Evolutionary conservation across 2,113 vertebrate species (phyloP), one percentile per base, ranked within the genome.

Genomic region (Hiodon alosoides): DNA sequence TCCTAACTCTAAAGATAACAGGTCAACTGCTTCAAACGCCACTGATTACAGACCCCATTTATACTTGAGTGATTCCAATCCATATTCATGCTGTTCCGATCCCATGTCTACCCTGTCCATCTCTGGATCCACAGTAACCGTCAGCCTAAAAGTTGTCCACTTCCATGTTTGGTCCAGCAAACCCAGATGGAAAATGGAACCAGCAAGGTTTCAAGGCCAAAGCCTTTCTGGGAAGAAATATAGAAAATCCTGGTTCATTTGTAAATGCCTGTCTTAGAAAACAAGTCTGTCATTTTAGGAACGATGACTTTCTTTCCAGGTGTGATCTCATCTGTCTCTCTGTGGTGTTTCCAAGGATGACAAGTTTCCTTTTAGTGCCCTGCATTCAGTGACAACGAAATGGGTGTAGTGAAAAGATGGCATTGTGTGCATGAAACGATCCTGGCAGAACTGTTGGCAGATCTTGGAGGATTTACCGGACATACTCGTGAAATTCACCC

Each of bases 381-480:
- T 31, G n/a, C 3, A 31, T 58, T 55, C 53, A 13, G 17, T 71
- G 69, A 71, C 69, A 58, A 17, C 4, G 4, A 3, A 71, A 79
- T 79, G 78, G 67, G 70, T 76, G 69, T 31, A 2, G 31, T 17
- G 72, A 83, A 85, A 80, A 73, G 71, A 64, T 55, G 47, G 50
- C 8, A 65, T 52, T 73, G 50, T 64, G 60, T 62, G 59, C 53
- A 50, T 73, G 82, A 86, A 86, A 83, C 76, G 75, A 87, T 86
- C 86, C 83, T 78, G 79, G 76, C 71, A 61, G 46, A 31, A 79
- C 81, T 83, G 77, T 72, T 52, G 59, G 74, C 81, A 80, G 81
- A 84, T 87, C 84, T 83, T 61, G 84, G 79, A 81, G 80, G 70
- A 79, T 89, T 90, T 92, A 87, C 90, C 90, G 87, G 83, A 79